phyloP scores from a whole-genome alignment of 2,888 invertebrate genomes.

The Caprella mutica region DNA sequence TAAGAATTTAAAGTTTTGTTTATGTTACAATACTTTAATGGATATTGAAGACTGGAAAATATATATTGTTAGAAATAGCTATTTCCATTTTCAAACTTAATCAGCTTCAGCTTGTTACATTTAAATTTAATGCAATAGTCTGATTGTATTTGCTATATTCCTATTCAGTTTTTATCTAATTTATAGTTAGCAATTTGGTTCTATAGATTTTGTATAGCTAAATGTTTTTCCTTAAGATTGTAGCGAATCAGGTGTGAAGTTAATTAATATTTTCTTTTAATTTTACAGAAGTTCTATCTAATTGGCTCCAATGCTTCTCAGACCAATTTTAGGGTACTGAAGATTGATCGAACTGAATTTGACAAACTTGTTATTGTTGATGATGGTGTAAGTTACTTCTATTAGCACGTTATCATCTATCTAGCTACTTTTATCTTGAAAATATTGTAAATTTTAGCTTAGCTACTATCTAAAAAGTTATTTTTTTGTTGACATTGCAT shows the following conservation, averaged over 20 bases:
- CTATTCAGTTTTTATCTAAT: background rate
- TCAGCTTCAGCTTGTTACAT: too few relatives aligned
- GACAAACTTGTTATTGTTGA: slow-evolving; percentile 69
- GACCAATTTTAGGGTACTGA: slow-evolving; percentile 78
- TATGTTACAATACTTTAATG: too few relatives aligned
- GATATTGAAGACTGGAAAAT: too few relatives aligned
- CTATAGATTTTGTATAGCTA: background rate
- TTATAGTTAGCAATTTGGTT: background rate
- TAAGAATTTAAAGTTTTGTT: too few relatives aligned
- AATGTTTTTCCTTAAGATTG: background rate
- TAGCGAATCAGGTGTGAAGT: background rate
- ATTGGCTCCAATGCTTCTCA: slow-evolving; percentile 92
- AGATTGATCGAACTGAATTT: slow-evolving; percentile 82
- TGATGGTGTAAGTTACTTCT: slow-evolving; percentile 50
- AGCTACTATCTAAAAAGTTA: background rate
- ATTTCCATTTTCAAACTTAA: too few relatives aligned
- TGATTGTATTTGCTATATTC: background rate
- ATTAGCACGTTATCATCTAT: background rate
- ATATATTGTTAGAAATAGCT: too few relatives aligned
- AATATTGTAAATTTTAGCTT: background rate
- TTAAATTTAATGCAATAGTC: too few relatives aligned
- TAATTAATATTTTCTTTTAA: background rate
- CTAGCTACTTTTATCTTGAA: background rate
- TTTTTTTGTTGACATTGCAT: background rate
- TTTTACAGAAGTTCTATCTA: slow-evolving; percentile 54